A percentile compares a stretch with the other conserved stretches of the same genome.
phyloP scores from a whole-genome alignment of 2,888 invertebrate species.

The Deroplatys truncata region DNA sequence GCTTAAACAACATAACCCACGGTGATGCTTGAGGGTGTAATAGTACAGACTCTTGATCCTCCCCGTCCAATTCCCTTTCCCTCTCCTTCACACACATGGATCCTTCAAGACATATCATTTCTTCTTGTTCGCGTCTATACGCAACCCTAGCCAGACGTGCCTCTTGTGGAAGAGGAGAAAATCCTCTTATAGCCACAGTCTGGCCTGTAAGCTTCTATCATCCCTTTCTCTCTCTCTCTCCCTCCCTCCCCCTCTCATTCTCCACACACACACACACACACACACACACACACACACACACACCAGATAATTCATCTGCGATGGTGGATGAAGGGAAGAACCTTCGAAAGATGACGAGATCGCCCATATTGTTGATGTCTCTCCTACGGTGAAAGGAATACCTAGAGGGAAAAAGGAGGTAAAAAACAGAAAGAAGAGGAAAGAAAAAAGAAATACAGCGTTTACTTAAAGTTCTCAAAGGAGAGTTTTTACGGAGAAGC shows the following conservation, averaged over 20 bases:
- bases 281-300: background rate
- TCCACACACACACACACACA: too few species aligned
- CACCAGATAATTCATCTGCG: background rate
- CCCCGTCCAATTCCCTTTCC: background rate
- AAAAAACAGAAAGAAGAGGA: background rate
- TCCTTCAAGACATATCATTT: background rate
- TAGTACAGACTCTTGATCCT: background rate
- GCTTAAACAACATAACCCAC: background rate
- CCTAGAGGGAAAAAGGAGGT: background rate
- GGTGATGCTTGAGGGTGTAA: background rate
- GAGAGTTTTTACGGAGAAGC: background rate
- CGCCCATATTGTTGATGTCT: background rate
- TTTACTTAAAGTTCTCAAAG: background rate
- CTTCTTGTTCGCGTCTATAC: background rate
- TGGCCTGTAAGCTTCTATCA: background rate
- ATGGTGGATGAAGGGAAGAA: background rate
- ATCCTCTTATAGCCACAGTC: background rate
- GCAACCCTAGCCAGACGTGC: background rate
- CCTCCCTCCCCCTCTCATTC: too few species aligned
- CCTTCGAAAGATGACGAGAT: background rate
- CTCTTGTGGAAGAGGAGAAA: background rate
- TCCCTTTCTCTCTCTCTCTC: background rate
- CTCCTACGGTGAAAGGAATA: background rate
- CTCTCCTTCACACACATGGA: background rate
- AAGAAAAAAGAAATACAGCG: background rate